Evolutionary conservation across 64 coral and sea anemone species (phyloP), one percentile per base, ranked within the genome.

Genomic region (Exaiptasia diaphana): DNA sequence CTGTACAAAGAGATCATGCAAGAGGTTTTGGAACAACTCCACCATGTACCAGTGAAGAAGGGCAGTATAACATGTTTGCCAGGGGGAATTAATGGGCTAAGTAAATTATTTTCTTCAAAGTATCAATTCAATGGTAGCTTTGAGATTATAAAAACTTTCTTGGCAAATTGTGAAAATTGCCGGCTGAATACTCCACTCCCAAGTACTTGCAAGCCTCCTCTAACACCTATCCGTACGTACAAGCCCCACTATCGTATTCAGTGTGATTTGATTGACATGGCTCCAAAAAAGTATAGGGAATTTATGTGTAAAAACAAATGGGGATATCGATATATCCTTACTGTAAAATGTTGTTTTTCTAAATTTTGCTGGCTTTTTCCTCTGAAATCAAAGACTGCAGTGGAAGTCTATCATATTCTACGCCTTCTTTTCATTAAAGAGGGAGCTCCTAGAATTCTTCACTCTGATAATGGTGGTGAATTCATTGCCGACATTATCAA

Each of bases 191-290:
- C 33, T 24, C 76, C 76, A 34, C 38, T 79, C 7, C 76, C 76
- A 26, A 53, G 32, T 34, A 58, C 50, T 1, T 27, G 22, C 50
- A 55, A 31, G 35, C 52, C 52, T 27, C 53, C 76, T 28, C 76
- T 54, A 0, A 12, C 26, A 25, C 29, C 55, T 60, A 79, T 58
- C 7, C 31, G 76, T 8, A 59, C 55, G 20, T 63, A 60, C 14
- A 26, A 15, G n/a, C 76, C 76, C 27, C 76, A 79, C 35, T 34
- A 55, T 22, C 32, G 76, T 31, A 10, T 79, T 18, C 55, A 63
- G 39, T 38, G 49, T 45, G 76, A 79, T 49, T 54, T 79, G 9
- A 58, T 79, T 42, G 76, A 79, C 34, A 79, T 79, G 76, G 76
- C 76, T 27, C 76, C 76, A 3, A 79, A 79, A 58, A 79, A 79